Base-by-base conservation (phyloP, 2,797 vertebrate genomes). In the Sebastes cheni region DNA sequence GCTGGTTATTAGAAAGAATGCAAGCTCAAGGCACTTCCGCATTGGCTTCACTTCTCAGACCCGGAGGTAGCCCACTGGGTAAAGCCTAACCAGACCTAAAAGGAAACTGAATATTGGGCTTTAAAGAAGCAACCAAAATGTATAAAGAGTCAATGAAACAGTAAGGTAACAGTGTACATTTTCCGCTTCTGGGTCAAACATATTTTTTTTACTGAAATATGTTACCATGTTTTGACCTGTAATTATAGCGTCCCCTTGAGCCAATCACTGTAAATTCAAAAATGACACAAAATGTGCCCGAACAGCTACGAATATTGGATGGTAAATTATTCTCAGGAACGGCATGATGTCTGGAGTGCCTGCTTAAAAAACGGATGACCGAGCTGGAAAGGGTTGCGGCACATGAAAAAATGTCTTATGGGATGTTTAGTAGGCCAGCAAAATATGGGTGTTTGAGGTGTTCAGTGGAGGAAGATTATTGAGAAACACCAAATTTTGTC, bases 161-260 rank as follows among this genome's bases (percentile, higher is more conserved):
- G 5, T 11, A n/a, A 29, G 25, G 32, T 10, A 22, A 5, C 0
- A 2, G 6, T 14, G n/a, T 50, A 56, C 23, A 29, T 20, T 60
- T 25, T 13, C 2, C 22, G 4, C 46, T 59, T 34, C n/a, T 2
- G n/a, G 32, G n/a, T 16, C 54, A 80, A 84, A 76, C 16, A 8
- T 12, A 16, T 22, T 46, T 58, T 54, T 55, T 66, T 30, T 11
- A 22, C 16, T 77, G 42, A 67, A 79, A 80, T 10, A n/a, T n/a
- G 46, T 71, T 71, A 67, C 81, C 79, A 77, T 30, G 42, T 66
- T 52, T 22, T 79, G 83, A 86, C 78, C 74, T 74, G 54, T 32
- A 78, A 74, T 82, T 71, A 81, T 4, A 62, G 20, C 46, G 9
- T 39, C 10, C 55, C 79, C 46, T 70, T 27, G 2, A 75, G 77